These are phyloP conservation scores for Dendrolimus kikuchii DNA, from an alignment of 1,140 invertebrate genomes.

Conservation along the genomic window DNA sequence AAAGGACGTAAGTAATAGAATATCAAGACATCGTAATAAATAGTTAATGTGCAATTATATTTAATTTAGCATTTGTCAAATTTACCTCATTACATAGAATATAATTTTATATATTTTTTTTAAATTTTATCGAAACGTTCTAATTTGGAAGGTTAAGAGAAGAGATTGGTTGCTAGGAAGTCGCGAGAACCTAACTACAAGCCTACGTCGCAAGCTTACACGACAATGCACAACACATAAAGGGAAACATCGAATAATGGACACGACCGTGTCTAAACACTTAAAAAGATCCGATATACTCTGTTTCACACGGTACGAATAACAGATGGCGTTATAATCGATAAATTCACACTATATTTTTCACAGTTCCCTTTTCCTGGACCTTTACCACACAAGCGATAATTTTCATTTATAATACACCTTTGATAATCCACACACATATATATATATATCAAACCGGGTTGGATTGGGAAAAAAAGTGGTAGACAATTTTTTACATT, in stretches of 20 bases:
- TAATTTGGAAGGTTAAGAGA: conserved; percentile 64
- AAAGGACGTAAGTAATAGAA: conserved; percentile 27
- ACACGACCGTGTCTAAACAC: conserved; percentile 55
- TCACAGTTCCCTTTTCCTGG: no score
- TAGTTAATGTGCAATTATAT: conserved; percentile 4
- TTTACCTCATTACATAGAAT: conserved; percentile 37
- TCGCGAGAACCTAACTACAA: conserved; percentile 66
- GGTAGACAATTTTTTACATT: no score
- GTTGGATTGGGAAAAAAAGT: no score
- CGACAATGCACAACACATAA: conserved; percentile 60
- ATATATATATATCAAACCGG: no score
- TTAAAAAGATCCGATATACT: conserved; percentile 5
- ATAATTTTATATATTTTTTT: conserved; percentile 47
- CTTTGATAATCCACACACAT: no score
- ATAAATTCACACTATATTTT: no score
- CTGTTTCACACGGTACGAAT: no score
- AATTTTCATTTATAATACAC: no score
- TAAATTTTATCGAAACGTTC: conserved; percentile 52
- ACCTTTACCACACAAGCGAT: no score
- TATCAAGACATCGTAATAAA: neutral
- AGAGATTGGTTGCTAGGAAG: conserved; percentile 67
- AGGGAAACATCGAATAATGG: conserved; percentile 56
- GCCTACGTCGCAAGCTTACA: conserved; percentile 63
- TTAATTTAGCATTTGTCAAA: conserved; percentile 3
- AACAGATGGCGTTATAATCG: no score